Base-by-base conservation (phyloP, 2,797 vertebrate species). In the Denticeps clupeoides region DNA sequence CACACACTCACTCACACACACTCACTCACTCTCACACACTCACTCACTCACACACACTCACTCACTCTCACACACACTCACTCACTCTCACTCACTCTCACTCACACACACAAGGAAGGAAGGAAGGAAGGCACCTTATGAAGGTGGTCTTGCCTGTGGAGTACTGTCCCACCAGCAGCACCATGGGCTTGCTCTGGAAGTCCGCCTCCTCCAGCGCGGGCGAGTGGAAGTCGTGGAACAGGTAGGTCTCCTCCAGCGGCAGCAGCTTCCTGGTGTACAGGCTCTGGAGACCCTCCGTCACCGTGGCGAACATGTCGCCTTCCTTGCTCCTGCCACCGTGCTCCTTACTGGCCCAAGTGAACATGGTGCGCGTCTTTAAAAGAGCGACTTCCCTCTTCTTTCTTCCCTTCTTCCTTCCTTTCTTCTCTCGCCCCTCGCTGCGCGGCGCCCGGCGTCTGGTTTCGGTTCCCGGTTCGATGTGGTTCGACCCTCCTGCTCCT, bases 121-220 rank as follows among this genome's bases (percentile, higher is more conserved):
- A n/a, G n/a, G n/a, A n/a, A n/a, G n/a, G n/a, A n/a, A n/a, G n/a
- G 26, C 80, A 93, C 92, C 92, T 87, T 77, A 96, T 97, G 70
- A 97, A 97, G 49, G 91, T 93, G 70, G 92, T 95, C 65, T 95
- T 96, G 54, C 92, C 92, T 4, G 92, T 96, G 78, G 91, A 94
- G 79, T 96, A 96, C 77, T 96, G 92, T 19, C 91, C 92, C 59
- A 95, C 92, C 57, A 96, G 80, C 38, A 96, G 80, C 61, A 97
- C 89, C 92, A 97, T 94, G 47, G 92, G 91, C 47, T 93, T 93
- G 82, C 91, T 92, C 51, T 93, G 88, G 79, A 97, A 97, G 78
- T 97, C 92, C 0, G 92, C 92, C 47, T 89, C 72, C 69, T 97
- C 92, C 73, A 97, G 76, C 11, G 92, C 90, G 2, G 92, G 92